Evolutionary conservation across 2,797 vertebrate genomes (phyloP), one percentile per base, ranked within the genome.

Genomic region (Linurgus olivaceus): DNA sequence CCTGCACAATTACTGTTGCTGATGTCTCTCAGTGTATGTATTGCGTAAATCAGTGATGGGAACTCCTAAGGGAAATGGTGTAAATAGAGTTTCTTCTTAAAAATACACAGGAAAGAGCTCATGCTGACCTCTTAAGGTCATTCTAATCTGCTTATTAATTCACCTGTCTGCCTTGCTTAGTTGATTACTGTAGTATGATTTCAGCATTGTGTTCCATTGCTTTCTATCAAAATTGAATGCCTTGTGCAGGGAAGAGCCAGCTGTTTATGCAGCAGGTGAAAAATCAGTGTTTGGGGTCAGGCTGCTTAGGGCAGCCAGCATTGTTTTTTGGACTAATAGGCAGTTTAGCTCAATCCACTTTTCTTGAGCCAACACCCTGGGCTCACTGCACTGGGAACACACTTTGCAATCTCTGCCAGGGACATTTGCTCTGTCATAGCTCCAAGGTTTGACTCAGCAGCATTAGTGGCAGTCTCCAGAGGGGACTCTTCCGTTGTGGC

Each of bases 391-490:
- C 59, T 90, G 62, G 70, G 62, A 90, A 72, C 58, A 55, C 13
- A 20, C 50, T 65, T 68, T 0, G 4, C 33, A 23, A 0, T 81
- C 81, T 88, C 33, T 92, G 74, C 59, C 63, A 89, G 54, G 70
- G 54, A 50, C 78, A 44, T 95, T 85, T 87, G 59, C 55, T 88
- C 55, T 93, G 72, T 80, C 0, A 0, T 62, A 38, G 28, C 51
- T 93, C 88, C 52, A 50, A 44, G 68, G 61, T 76, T 92, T 92
- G 90, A 84, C 71, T 94, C 19, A 16, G 92, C 86, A 94, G 51
- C 28, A 4, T 61, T 66, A 76, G 59, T 61, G 62, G 13, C 76
- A 45, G 17, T 73, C 58, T 92, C 59, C 40, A 81, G 71, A 63
- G 44, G 9, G 10, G 20, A 72, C 17, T 55, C 75, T 66, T 91